These are phyloP conservation scores for rat (Rattus norvegicus) DNA, from an alignment of 2,113 vertebrate species.

Conservation along the genomic window DNA sequence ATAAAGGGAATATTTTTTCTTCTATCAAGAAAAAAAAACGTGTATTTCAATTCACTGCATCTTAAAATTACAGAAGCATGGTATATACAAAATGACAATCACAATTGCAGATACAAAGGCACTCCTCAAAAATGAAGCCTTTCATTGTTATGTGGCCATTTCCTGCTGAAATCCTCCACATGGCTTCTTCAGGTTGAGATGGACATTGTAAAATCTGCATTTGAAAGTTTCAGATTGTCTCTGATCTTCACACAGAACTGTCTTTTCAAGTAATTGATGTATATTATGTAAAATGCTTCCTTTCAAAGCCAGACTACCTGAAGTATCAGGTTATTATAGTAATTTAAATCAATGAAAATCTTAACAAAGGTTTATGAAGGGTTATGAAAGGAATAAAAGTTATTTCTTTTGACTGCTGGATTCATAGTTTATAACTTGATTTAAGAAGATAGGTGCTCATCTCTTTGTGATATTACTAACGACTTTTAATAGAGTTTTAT, in stretches of 20 bases:
- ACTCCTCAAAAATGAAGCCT: slow-evolving; percentile 54
- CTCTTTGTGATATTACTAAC: slow-evolving; percentile 42
- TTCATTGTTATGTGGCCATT: slow-evolving; percentile 76
- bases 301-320: slow-evolving; percentile 82
- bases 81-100: slow-evolving; percentile 67
- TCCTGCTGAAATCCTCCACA: slow-evolving; percentile 80
- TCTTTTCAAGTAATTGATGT: slow-evolving; percentile 85
- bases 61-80: slow-evolving; percentile 64
- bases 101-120: slow-evolving; percentile 61
- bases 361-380: slow-evolving; percentile 76
- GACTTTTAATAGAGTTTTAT: slow-evolving; percentile 29
- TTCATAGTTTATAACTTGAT: slow-evolving; percentile 58
- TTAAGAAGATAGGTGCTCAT: slow-evolving; percentile 54
- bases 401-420: slow-evolving; percentile 68
- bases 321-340: slow-evolving; percentile 72
- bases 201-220: slow-evolving; percentile 84
- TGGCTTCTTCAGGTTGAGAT: slow-evolving; percentile 77
- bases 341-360: slow-evolving; percentile 77
- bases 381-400: slow-evolving; percentile 73
- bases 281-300: slow-evolving; percentile 82
- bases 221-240: slow-evolving; percentile 83
- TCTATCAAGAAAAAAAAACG: not conserved
- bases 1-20: slow-evolving; percentile 57
- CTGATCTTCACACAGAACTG: slow-evolving; percentile 81
- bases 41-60: slow-evolving; percentile 53